Evolutionary conservation across 2,113 vertebrate species (phyloP).

Genomic region (Garra rufa): DNA sequence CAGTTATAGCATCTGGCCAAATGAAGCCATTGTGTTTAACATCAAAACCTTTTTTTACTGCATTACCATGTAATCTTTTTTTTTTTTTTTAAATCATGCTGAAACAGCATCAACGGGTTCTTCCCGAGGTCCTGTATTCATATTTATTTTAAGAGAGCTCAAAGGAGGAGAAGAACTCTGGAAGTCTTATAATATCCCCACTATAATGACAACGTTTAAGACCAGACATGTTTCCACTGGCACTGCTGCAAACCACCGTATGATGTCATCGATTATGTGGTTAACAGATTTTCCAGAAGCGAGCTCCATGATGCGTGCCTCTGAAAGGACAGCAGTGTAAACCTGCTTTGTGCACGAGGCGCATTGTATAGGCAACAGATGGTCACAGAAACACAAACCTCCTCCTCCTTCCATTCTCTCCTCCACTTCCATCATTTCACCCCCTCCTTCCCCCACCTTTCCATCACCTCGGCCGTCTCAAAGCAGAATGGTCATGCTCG

Average conservation of each 20-base stretch:
- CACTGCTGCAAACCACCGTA: constrained; percentile 13
- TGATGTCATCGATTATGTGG: constrained; percentile 6
- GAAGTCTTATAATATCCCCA: constrained; percentile 15
- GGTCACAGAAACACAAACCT: constrained; percentile 60
- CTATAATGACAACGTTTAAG: constrained; percentile 32
- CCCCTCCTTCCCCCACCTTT: constrained; percentile 56
- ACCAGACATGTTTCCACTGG: constrained; percentile 40
- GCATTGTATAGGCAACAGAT: constrained; percentile 74
- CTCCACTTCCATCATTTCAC: constrained; percentile 53
- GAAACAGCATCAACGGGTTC: background rate
- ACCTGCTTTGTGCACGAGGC: constrained; percentile 36
- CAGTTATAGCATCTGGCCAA: background rate
- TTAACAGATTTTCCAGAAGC: constrained; percentile 18
- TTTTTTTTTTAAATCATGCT: background rate
- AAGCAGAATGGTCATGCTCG: constrained; percentile 64
- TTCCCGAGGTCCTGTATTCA: background rate
- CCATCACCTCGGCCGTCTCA: constrained; percentile 64
- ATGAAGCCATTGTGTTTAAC: background rate
- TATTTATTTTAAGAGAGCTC: constrained; percentile 18
- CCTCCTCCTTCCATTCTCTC: constrained; percentile 56
- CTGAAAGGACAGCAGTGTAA: constrained; percentile 16
- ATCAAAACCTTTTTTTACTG: background rate
- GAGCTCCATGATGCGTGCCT: background rate
- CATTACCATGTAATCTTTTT: background rate
- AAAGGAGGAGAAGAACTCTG: background rate